Evolutionary conservation across 2,888 invertebrate species (phyloP).

Genomic region (Psylliodes chrysocephalus): DNA sequence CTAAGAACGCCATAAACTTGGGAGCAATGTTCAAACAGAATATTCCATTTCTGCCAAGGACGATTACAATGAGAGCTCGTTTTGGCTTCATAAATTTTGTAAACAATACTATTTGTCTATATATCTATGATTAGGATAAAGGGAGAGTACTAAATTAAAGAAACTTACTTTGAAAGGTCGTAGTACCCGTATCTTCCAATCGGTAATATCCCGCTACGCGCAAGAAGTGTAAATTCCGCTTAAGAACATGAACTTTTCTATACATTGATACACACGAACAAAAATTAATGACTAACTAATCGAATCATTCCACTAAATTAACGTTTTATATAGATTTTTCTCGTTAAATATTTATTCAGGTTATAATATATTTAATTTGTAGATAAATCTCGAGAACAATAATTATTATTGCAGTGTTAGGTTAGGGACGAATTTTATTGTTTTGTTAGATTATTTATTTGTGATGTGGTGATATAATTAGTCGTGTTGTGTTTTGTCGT

Average conservation of each 20-base stretch:
- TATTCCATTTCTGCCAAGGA: no score
- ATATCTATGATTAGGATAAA: no score
- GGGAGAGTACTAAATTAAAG: no score
- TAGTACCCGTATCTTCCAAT: no score
- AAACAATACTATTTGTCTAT: no score
- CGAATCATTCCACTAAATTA: not conserved
- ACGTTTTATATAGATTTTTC: not conserved
- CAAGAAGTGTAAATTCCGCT: not conserved
- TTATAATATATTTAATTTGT: not conserved
- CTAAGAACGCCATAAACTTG: no score
- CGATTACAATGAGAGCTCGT: no score
- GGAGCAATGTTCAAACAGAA: no score
- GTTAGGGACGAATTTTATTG: not conserved
- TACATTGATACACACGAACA: not conserved
- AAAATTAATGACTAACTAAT: not conserved
- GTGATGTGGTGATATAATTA: not conserved
- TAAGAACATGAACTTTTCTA: not conserved
- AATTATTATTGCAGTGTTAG: not conserved
- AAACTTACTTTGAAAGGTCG: no score
- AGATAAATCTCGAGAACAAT: not conserved
- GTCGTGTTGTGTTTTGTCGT: not conserved
- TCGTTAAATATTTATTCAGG: not conserved
- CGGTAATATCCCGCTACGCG: no score
- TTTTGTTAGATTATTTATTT: not conserved
- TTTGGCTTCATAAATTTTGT: no score